Evolutionary conservation across 2,797 vertebrate genomes (phyloP), one percentile per base, ranked within the genome.

Genomic region (Nannoperca obscura): DNA sequence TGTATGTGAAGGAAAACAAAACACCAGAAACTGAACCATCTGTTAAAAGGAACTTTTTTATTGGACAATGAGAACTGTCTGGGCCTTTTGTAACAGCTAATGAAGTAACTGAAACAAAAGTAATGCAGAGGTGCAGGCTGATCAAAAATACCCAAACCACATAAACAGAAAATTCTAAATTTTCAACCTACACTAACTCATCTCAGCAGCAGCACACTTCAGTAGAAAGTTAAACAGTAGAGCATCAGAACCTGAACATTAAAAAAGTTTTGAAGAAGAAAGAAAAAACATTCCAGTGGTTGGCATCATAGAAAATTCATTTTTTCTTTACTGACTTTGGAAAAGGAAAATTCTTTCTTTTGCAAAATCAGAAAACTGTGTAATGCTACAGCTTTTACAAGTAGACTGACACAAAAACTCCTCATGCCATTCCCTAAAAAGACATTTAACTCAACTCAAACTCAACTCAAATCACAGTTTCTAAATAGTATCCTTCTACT

Each of bases 301-400:
- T 72, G 30, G 52, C 53, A 10, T 81, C 34, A 69, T 79, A 85
- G 46, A 86, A 91, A 90, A 84, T 64, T 53, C n/a, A 22, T 82
- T 53, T 70, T 32, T 68, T 69, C 58, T 74, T 78, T 74, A 57
- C 64, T 30, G 44, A 67, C 60, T 75, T 66, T 64, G 61, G 71
- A 78, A 71, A 76, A 64, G 36, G 20, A 74, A 22, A 57, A 14
- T 1, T 57, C 15, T 42, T 17, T 57, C 47, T 66, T 66, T 86
- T 78, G 50, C 47, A 82, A 78, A 71, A 86, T 77, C 63, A 69
- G 68, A 80, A 86, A 85, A 83, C 61, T 84, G 80, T 83, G 76
- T 65, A 83, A 89, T 88, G 88, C 90, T 91, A 93, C 87, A 84
- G 60, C 77, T 84, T 89, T 81, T 80, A 89, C 78, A 72, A 68